phyloP scores from a whole-genome alignment of 1,140 invertebrate species.

The Phthorimaea operculella region DNA sequence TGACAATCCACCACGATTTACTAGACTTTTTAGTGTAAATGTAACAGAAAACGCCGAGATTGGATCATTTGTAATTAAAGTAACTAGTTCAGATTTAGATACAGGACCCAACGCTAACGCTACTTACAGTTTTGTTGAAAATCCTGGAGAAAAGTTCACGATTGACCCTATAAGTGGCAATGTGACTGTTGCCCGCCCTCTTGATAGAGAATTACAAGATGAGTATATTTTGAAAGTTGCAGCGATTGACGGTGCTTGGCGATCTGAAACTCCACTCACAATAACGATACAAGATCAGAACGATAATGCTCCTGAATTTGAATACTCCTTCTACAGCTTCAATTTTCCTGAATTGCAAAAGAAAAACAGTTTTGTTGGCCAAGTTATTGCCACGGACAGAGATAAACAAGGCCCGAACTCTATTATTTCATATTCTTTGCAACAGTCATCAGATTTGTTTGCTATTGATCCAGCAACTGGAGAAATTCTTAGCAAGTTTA shows the following conservation, averaged over 20 bases:
- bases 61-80: conserved; percentile 91
- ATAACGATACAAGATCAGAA: conserved; percentile 96
- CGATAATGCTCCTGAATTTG: conserved; percentile 93
- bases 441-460: conserved; percentile 91
- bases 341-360: conserved; percentile 89
- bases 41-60: conserved; percentile 95
- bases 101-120: conserved; percentile 89
- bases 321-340: conserved; percentile 87
- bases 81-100: conserved; percentile 92
- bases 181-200: conserved; percentile 85
- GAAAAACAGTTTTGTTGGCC: conserved; percentile 84
- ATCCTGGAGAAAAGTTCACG: conserved; percentile 87
- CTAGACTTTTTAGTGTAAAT: conserved; percentile 90
- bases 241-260: conserved; percentile 90
- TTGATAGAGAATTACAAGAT: conserved; percentile 91
- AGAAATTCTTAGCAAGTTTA: conserved; percentile 87
- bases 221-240: conserved; percentile 90
- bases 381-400: conserved; percentile 87
- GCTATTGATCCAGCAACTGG: conserved; percentile 90
- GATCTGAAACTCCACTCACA: conserved; percentile 86
- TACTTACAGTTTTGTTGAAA: conserved; percentile 88
- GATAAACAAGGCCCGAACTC: conserved; percentile 96
- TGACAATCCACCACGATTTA: conserved; percentile 95
- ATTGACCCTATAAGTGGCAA: conserved; percentile 91
- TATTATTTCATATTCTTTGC: conserved; percentile 89